Evolutionary conservation across 2,797 vertebrate species (phyloP).

Genomic region (Phoxinus dragarum): DNA sequence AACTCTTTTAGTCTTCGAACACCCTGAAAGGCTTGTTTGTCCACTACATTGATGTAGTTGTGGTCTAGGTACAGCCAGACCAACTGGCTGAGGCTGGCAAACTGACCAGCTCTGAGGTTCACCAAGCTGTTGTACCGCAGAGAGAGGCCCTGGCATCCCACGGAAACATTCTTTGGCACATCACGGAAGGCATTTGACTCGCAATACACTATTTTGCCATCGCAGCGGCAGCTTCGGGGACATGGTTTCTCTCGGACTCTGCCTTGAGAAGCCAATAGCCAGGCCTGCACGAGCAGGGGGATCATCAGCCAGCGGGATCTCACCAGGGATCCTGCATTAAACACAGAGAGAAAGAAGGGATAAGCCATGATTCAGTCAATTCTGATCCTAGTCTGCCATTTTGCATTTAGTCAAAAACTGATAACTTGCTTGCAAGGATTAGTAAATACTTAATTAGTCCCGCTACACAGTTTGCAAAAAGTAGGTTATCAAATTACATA

Average conservation of each 20-base stretch:
- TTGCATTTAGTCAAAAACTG: neutral
- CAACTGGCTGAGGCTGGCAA: conserved; percentile 92
- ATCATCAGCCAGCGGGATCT: conserved; percentile 76
- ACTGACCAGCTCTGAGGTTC: conserved; percentile 90
- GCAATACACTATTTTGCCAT: conserved; percentile 98
- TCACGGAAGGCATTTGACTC: conserved; percentile 95
- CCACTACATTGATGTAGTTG: conserved; percentile 91
- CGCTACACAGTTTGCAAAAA: conserved; percentile 10
- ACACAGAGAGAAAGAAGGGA: conserved; percentile 57
- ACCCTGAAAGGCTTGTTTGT: conserved; percentile 92
- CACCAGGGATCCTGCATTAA: conserved; percentile 73
- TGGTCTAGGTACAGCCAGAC: conserved; percentile 99
- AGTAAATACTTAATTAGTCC: conserved; percentile 25
- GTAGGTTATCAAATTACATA: conserved; percentile 17
- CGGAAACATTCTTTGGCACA: conserved; percentile 93
- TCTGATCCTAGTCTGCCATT: neutral
- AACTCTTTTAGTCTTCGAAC: conserved; percentile 94
- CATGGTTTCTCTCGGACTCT: conserved; percentile 89
- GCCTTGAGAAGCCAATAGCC: conserved; percentile 81
- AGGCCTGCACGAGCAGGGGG: conserved; percentile 71
- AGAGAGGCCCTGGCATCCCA: conserved; percentile 92
- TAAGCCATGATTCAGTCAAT: conserved; percentile 18
- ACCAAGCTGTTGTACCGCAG: conserved; percentile 97
- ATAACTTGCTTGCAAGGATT: conserved; percentile 12
- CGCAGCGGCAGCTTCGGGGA: conserved; percentile 93